A percentile compares a stretch with the other conserved stretches of the same genome.
phyloP scores from a whole-genome alignment of 37 sponge, comb jelly and placozoan genomes.

The Haliclona indistincta region DNA sequence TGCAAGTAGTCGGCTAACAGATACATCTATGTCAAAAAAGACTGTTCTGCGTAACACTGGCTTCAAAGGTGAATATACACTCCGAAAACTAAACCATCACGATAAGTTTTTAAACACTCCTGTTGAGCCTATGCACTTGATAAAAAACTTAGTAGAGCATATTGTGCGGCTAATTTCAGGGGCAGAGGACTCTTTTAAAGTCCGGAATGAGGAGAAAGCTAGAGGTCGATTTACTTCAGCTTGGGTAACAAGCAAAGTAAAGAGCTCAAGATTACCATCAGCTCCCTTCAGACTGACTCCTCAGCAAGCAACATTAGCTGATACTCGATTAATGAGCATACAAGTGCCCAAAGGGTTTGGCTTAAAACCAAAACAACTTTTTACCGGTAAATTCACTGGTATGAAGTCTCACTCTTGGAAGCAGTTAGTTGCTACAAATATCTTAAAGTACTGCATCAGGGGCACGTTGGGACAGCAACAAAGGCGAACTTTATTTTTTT shows the following conservation, averaged over 20 bases:
- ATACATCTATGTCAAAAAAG: neutral
- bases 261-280: neutral
- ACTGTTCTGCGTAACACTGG: neutral
- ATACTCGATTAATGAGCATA: neutral
- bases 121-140: slow-evolving; percentile 21
- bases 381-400: neutral
- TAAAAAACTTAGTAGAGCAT: slow-evolving; percentile 1
- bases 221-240: neutral
- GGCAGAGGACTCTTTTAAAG: slow-evolving; percentile 11
- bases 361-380: neutral
- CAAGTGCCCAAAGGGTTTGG: neutral
- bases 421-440: no score
- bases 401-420: neutral
- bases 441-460: neutral
- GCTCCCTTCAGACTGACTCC: neutral
- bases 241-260: neutral
- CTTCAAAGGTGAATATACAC: neutral
- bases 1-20: neutral
- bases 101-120: slow-evolving; percentile 10
- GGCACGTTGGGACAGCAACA: neutral
- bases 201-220: neutral
- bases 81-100: neutral
- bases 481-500: neutral
- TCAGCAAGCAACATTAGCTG: neutral
- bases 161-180: slow-evolving; percentile 6